Percentiles rank a stretch among this genome's conserved stretches.
phyloP scores from a whole-genome alignment of 2,113 vertebrate genomes.

The Pitta sordida region DNA sequence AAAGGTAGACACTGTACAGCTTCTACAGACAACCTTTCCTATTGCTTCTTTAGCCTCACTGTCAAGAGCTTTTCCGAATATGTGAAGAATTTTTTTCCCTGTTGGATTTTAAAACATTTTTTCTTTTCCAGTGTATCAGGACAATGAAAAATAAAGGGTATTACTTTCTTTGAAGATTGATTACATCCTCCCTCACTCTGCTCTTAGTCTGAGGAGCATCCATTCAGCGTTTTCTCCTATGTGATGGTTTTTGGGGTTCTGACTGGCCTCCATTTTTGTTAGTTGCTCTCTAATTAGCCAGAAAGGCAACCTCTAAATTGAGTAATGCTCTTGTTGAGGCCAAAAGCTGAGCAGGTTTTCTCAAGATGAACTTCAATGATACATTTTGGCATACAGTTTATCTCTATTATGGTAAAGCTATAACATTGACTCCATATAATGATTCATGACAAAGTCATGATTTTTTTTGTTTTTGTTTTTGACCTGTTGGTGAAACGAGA shows the following conservation, averaged over 20 bases:
- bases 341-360: background rate
- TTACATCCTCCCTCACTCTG: background rate
- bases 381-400: background rate
- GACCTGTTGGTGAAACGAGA: background rate
- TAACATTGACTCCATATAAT: background rate
- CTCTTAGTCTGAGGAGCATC: background rate
- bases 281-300: background rate
- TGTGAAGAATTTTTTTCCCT: background rate
- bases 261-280: rapidly evolving
- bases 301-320: background rate
- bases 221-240: background rate
- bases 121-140: background rate
- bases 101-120: background rate
- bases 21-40: background rate
- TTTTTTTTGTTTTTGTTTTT: background rate
- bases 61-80: background rate
- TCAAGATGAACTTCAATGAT: background rate
- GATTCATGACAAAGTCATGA: background rate
- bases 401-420: background rate
- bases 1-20: background rate
- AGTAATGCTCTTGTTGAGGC: background rate
- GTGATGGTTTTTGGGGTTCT: background rate
- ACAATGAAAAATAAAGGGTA: background rate
- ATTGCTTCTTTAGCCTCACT: background rate
- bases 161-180: background rate